Base-by-base conservation (phyloP, 2,797 vertebrate genomes). In the Lagorchestes hirsutus region DNA sequence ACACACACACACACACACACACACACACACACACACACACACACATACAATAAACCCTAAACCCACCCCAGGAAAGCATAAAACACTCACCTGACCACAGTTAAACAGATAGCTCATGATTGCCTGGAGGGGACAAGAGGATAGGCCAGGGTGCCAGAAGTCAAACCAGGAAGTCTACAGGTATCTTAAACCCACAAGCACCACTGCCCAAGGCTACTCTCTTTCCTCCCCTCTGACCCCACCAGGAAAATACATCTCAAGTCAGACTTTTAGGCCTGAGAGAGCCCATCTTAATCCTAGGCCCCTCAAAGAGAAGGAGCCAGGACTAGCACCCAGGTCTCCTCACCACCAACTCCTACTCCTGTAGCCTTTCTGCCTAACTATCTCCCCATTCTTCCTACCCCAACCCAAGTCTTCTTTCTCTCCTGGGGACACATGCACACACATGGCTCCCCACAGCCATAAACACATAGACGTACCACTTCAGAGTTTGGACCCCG, bases 41-140 rank as follows among this genome's bases (percentile, higher is more conserved):
- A 27, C n/a, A 31, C 22, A 46, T 22, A 1, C n/a, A 46, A 3
- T 5, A 13, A n/a, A 52, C 50, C 28, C 90, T 54, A 55, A 29
- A 29, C 58, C 10, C n/a, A 24, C 24, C 52, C 10, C 18, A 56
- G 46, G 91, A 92, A 54, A 54, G 92, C 55, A 6, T 2, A 2
- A 1, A 1, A 52, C 87, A 97, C 95, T 97, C 94, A 95, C 96
- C 98, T 98, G 95, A 0, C 93, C 97, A 96, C 94, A 93, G 93
- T 99, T 99, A 4, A 99, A 99, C 90, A 99, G 98, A 96, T 99
- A 99, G 54, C 98, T 99, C 99, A 99, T 99, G 29, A 99, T 99
- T 92, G 98, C 99, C 99, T 99, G 97, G 5, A 9, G 22, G 58
- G 52, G 54, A 82, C 40, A 93, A 24, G 34, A 82, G 27, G n/a